Evolutionary conservation across 2,113 vertebrate species (phyloP).

Genomic region (Heptranchias perlo): DNA sequence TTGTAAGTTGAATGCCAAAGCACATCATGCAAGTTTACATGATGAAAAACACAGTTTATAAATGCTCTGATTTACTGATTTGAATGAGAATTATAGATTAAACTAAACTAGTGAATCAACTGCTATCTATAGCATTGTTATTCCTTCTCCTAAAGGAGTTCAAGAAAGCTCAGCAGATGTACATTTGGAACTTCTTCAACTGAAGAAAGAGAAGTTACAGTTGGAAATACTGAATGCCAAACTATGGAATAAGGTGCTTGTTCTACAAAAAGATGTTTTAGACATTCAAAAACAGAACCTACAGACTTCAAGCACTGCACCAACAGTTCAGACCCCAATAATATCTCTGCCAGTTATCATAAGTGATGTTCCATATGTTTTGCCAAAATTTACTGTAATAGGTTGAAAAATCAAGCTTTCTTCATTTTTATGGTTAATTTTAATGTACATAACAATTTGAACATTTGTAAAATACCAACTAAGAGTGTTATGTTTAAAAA

Average conservation of each 20-base stretch:
- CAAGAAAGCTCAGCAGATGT: neutral
- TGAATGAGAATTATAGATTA: neutral
- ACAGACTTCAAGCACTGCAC: neutral
- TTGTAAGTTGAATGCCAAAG: neutral
- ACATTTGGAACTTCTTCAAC: neutral
- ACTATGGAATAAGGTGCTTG: constrained; percentile 10
- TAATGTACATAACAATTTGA: neutral
- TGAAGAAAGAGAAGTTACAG: constrained; percentile 17
- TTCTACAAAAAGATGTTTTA: constrained; percentile 15
- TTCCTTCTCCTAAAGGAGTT: neutral
- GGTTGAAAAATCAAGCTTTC: neutral
- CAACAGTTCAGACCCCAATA: neutral
- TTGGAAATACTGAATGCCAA: constrained; percentile 13
- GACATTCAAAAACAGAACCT: neutral
- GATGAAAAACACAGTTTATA: neutral
- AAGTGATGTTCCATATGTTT: neutral
- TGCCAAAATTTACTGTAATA: neutral
- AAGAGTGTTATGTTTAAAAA: too few relatives aligned
- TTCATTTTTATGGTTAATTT: neutral
- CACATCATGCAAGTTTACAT: neutral
- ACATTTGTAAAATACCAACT: neutral
- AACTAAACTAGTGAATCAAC: neutral
- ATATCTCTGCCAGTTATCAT: neutral
- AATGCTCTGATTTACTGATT: neutral
- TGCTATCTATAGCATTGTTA: neutral